These are phyloP conservation scores for Meiosimyza decipiens DNA, from an alignment of 2,888 invertebrate genomes.

Conservation along the genomic window DNA sequence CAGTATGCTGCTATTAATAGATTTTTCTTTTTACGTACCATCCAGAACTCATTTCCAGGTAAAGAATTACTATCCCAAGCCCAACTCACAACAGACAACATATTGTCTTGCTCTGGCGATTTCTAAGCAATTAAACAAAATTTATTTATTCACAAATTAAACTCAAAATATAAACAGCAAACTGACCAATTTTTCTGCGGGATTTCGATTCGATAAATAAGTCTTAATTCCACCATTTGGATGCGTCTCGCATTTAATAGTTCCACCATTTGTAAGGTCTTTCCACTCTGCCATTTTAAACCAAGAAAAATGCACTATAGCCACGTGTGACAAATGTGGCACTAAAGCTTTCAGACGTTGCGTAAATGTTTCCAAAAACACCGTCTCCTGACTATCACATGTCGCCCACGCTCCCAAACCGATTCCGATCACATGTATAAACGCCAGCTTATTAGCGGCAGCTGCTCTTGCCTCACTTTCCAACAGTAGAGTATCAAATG, in stretches of 20 bases:
- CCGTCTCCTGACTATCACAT: slow-evolving; percentile 72
- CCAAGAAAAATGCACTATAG: slow-evolving; percentile 76
- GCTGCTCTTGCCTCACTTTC: slow-evolving; percentile 73
- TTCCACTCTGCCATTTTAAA: slow-evolving; percentile 69
- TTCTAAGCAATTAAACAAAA: slow-evolving; percentile 21
- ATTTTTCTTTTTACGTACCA: slow-evolving; percentile 55
- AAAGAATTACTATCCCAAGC: slow-evolving; percentile 77
- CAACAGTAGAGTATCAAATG: slow-evolving; percentile 73
- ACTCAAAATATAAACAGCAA: background rate
- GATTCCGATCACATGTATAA: slow-evolving; percentile 75
- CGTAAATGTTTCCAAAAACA: slow-evolving; percentile 74
- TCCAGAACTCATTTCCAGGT: slow-evolving; percentile 81
- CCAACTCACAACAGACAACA: slow-evolving; percentile 32
- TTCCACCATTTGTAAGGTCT: slow-evolving; percentile 67
- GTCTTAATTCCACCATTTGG: slow-evolving; percentile 68
- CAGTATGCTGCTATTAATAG: too few species aligned
- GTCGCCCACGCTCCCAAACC: slow-evolving; percentile 77
- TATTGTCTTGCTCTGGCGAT: slow-evolving; percentile 49
- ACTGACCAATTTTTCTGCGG: slow-evolving; percentile 68
- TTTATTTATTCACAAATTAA: background rate
- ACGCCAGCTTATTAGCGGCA: slow-evolving; percentile 69
- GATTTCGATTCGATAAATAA: slow-evolving; percentile 70
- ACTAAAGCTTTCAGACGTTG: slow-evolving; percentile 70
- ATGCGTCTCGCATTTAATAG: slow-evolving; percentile 53
- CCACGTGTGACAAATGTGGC: slow-evolving; percentile 69